Base-by-base conservation (phyloP, 2,113 vertebrate genomes). In the Stictonetta naevosa region DNA sequence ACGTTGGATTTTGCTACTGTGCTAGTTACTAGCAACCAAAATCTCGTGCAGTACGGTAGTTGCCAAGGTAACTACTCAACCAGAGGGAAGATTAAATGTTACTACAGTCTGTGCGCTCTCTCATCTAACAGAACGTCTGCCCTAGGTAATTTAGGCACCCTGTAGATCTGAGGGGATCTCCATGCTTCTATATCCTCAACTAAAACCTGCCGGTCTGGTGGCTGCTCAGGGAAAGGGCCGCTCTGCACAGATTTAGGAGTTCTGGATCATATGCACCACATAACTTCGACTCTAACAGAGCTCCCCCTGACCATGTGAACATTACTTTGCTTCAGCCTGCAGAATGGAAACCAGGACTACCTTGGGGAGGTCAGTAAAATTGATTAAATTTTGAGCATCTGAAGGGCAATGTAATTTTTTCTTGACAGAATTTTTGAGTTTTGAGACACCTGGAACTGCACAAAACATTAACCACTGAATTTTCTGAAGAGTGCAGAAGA, bases 61-160 rank as follows among this genome's bases (percentile, higher is more conserved):
- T 97, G 94, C 94, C 95, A 96, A 88, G 96, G 96, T 94, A 97
- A 97, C 96, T 80, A 68, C 86, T 95, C 88, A 81, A 75, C 72
- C 76, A 36, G 60, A 87, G 88, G 76, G 77, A 83, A 42, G 76
- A 86, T 2, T 63, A 83, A 80, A 60, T 88, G 58, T 63, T 79
- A 94, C 4, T 8, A 53, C 1, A 4, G 81, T 48, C 76, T 83
- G n/a, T 10, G 58, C 23, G 48, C 10, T 4, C 46, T 92, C 52
- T 85, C 44, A 31, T 28, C 40, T 67, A 62, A 62, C 36, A 71
- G 33, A 84, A 33, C 8, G 28, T 46, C 81, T 55, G 28, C 75
- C 78, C 44, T 34, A 22, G 71, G 82, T 74, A 46, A 85, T 62
- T 55, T 13, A 28, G 46, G 64, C 58, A 11, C 73, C 74, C 46